Base-by-base conservation (phyloP, 2,797 vertebrate genomes). In the Muraenolepis orangiensis region DNA sequence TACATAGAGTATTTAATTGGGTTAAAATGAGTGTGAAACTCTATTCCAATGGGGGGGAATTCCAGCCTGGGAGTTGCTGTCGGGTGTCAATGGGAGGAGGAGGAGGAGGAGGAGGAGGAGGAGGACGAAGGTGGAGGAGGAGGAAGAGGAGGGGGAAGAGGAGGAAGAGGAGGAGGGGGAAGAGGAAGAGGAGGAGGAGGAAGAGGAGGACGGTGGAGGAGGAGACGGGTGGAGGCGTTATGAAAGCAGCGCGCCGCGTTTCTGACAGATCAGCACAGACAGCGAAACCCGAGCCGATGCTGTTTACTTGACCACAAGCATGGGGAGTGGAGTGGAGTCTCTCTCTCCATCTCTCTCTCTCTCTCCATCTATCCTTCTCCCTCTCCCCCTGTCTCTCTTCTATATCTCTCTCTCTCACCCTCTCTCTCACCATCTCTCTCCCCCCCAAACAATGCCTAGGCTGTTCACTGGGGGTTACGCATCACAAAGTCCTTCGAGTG, bases 221-320 rank as follows among this genome's bases (percentile, higher is more conserved):
- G 77, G 75, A 16, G 31, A 11, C 31, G 12, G 46, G 34, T 72
- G 26, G 69, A 75, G 73, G 18, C 38, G 31, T 46, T 71, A 70
- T 86, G 87, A 87, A 92, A 92, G 80, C 61, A 7, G 80, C 90
- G 85, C 82, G 77, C 71, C 80, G 74, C 81, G 84, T 83, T 86
- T 90, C 80, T 91, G 89, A 90, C 81, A 81, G 88, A 92, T 91
- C 89, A 83, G 88, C 84, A 89, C 85, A 91, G 89, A 90, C 87
- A 61, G 74, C 70, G 89, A 87, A 93, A 92, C 85, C 87, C 84
- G 83, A 91, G n/a, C n/a, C n/a, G 78, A 87, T 86, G 36, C 73
- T 89, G 89, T 90, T 91, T 91, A 89, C 92, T 90, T 89, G 91
- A 90, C 85, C 86, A 76, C 87, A 85, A 90, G 81, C 81, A 84